Conservation (phyloP, 2,888 invertebrate species). For the Cryptophagus acutangulus region DNA sequence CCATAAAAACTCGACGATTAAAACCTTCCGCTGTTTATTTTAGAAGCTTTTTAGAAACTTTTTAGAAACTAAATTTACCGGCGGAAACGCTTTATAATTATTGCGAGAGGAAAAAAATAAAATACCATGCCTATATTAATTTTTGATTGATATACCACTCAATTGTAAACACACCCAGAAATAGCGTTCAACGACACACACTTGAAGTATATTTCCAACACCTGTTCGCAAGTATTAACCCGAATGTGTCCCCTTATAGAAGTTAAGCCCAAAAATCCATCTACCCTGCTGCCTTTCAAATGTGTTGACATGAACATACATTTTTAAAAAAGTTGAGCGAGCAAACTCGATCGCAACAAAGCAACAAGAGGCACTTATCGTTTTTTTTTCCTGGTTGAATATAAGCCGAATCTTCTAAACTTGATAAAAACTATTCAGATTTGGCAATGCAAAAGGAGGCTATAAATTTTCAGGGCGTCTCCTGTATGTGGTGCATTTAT, state of each 20-base stretch:
- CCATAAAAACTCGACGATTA: too few species aligned
- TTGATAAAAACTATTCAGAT: slow-evolving; percentile 6
- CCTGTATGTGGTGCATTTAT: slow-evolving; percentile 1
- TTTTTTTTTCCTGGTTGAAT: too few species aligned
- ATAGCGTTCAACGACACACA: too few species aligned
- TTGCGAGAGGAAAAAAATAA: too few species aligned
- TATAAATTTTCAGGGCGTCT: slow-evolving; percentile 8
- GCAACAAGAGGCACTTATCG: slow-evolving; percentile 1
- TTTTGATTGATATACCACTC: too few species aligned
- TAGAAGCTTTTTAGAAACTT: too few species aligned
- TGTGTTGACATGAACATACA: background rate
- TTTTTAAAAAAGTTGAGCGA: slow-evolving; percentile 1
- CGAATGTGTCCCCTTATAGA: background rate
- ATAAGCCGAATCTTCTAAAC: background rate
- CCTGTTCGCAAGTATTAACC: slow-evolving; percentile 2
- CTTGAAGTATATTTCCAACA: background rate
- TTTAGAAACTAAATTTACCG: too few species aligned
- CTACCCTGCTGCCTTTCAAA: background rate
- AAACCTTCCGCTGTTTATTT: too few species aligned
- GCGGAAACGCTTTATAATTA: too few species aligned
- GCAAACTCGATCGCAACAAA: too few species aligned
- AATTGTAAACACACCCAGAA: too few species aligned
- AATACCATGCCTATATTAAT: too few species aligned
- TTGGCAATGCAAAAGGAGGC: slow-evolving; percentile 6
- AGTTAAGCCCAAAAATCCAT: slow-evolving; percentile 1